Evolutionary conservation across 2,888 invertebrate genomes (phyloP), one percentile per base, ranked within the genome.

Genomic region (Beris chalybata): DNA sequence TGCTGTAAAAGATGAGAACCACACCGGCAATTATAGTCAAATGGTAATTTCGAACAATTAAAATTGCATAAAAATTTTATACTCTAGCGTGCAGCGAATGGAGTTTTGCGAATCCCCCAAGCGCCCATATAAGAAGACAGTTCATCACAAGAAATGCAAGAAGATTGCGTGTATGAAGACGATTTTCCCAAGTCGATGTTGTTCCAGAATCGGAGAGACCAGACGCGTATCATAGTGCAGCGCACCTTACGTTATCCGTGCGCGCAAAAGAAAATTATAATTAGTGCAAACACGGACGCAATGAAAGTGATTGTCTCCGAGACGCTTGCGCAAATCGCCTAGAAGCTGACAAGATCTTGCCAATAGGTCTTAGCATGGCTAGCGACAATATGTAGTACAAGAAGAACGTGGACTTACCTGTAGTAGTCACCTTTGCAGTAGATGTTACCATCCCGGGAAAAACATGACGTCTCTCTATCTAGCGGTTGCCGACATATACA

Each of bases 371-470:
- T 61, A 61, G 61, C 61, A 61, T 61, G 61, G 61, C 61, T 43
- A 61, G 64, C 54, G 64, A 64, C 64, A 64, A 64, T 54, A 29
- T 61, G 61, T 61, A 50, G 50, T 61, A 61, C 61, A 61, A 61
- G 61, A 61, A 50, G 61, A 61, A 61, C 43, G 61, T 38, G 63
- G 54, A 83, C 91, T 88, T 78, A 97, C 97, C 94, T 90, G 85
- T 93, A 92, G 83, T 97, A 97, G 83, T 97, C 96, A 78, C 92
- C 93, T 84, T 95, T 95, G 87, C 97, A 97, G 83, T 93, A 96
- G 76, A 96, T 95, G 79, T 91, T 91, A 75, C 93, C 94, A 79
- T 95, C 94, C 73, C 93, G 86, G 71, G 93, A 90, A 81, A 95
- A 97, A 82, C 96, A 97, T 73, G 95, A 90, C 77, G 91, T 88